These are phyloP conservation scores for Oryzias curvinotus DNA, from an alignment of 2,113 vertebrate species.

Conservation along the genomic window DNA sequence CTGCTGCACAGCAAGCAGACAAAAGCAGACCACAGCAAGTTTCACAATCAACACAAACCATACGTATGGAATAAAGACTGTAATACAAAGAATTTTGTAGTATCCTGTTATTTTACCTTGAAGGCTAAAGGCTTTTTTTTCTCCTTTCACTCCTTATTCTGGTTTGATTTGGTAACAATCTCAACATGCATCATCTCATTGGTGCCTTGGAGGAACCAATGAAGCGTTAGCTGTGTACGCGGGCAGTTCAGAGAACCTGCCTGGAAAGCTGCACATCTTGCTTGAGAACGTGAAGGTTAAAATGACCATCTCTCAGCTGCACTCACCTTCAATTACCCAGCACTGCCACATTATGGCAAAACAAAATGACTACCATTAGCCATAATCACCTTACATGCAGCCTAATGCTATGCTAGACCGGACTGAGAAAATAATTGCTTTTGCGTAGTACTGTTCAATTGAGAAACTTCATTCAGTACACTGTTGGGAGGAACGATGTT, in stretches of 20 bases:
- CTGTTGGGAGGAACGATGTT: slow-evolving; percentile 7
- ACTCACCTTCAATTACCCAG: slow-evolving; percentile 59
- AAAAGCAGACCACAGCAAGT: slow-evolving; percentile 10
- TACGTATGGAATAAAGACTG: no score
- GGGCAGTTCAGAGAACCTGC: slow-evolving; percentile 8
- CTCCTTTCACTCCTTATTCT: no score
- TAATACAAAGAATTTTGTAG: no score
- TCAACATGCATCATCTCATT: no score
- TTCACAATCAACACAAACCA: slow-evolving; percentile 5
- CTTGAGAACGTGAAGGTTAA: slow-evolving; percentile 53
- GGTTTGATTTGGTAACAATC: no score
- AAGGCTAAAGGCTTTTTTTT: not conserved
- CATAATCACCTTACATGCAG: slow-evolving; percentile 61
- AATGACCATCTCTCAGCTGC: slow-evolving; percentile 44
- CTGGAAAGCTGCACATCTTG: slow-evolving; percentile 26
- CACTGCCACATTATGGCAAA: slow-evolving; percentile 60
- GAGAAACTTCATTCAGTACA: slow-evolving; percentile 18
- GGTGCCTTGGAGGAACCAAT: not conserved
- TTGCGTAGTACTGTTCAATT: slow-evolving; percentile 23
- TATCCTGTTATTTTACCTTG: no score
- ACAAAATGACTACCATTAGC: slow-evolving; percentile 69
- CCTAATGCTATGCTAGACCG: slow-evolving; percentile 45
- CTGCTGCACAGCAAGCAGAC: slow-evolving; percentile 19
- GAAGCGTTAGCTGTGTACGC: slow-evolving; percentile 20
- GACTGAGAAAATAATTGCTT: slow-evolving; percentile 49